Base-by-base conservation (phyloP, 2,888 invertebrate genomes). In the Parapristionchus giblindavisi region DNA sequence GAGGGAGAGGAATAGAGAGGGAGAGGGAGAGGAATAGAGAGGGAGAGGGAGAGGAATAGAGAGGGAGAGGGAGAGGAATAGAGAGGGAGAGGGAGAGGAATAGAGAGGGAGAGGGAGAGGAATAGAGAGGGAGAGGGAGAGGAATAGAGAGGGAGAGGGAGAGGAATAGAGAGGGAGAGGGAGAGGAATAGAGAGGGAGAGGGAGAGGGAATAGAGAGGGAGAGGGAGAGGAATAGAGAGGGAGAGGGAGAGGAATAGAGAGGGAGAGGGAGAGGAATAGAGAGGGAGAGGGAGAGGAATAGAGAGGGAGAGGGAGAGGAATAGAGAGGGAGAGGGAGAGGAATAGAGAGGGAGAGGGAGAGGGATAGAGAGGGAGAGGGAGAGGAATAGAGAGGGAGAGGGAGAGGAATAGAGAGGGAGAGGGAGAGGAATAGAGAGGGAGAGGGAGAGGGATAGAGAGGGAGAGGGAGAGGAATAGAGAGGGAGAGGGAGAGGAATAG, bases 361-460 rank as follows among this genome's bases (percentile, higher is more conserved):
- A 24, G 36, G 32, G 32, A 56, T 21, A 24, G 27, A 21, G 71
- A 58, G 27, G 27, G 56, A 56, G 54, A 52, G 36, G 38, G 36
- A 36, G 58, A 56, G 71, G 32, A 34, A 32, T 3, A 6, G 48
- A 48, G 68, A 68, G 48, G 51, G 68, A 52, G 52, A 36, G 70
- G 21, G 52, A 32, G 52, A 4, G 36, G 17, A n/a, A 58, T 29
- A 11, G 24, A 29, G 38, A 38, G 27, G 36, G 43, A 40, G 56
- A 58, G 17, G 34, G 17, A 32, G 38, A 24, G 36, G 32, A 34
- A 56, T 21, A 24, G 27, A 21, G 71, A 58, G 27, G 27, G 56
- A 56, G 54, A 52, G 36, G 38, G 36, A 36, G 58, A 56, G 71
- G 32, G 48, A 32, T 3, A 6, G 48, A 48, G 68, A 68, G 48